phyloP scores from a whole-genome alignment of 2,797 vertebrate species.

The Leptodactylus fallax region DNA sequence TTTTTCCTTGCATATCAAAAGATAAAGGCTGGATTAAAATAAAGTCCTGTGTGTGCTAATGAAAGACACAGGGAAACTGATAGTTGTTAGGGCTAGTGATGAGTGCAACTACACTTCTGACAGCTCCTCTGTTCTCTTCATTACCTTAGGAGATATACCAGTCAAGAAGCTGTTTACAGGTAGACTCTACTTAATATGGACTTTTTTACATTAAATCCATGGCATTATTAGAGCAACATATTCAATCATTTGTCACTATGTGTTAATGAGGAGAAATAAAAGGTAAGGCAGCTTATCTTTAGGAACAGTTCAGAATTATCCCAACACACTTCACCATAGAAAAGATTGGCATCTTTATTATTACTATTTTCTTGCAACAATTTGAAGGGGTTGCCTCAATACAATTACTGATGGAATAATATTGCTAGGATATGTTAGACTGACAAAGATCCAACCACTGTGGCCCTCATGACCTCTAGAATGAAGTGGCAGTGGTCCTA shows the following conservation, averaged over 20 bases:
- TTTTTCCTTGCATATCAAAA: slow-evolving; percentile 42
- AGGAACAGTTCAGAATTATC: not conserved
- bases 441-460: not conserved
- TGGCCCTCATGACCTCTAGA: not conserved
- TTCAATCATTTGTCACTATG: not conserved
- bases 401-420: too few species aligned
- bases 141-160: slow-evolving; percentile 36
- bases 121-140: slow-evolving; percentile 45
- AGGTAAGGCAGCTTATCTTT: not conserved
- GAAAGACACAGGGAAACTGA: slow-evolving; percentile 62
- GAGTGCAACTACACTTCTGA: slow-evolving; percentile 55
- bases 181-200: not conserved
- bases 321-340: not conserved
- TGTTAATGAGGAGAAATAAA: not conserved
- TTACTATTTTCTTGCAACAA: not conserved
- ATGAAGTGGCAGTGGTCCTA: not conserved
- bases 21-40: slow-evolving; percentile 67
- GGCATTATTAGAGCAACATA: not conserved
- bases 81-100: slow-evolving; percentile 61
- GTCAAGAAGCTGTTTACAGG: slow-evolving; percentile 20
- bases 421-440: not conserved
- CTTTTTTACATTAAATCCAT: not conserved
- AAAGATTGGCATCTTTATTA: too few species aligned
- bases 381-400: not conserved
- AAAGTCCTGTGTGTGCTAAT: slow-evolving; percentile 64